These are phyloP conservation scores for Pterobdella sp. DNA, from an alignment of 2,888 invertebrate species.

Conservation along the genomic window DNA sequence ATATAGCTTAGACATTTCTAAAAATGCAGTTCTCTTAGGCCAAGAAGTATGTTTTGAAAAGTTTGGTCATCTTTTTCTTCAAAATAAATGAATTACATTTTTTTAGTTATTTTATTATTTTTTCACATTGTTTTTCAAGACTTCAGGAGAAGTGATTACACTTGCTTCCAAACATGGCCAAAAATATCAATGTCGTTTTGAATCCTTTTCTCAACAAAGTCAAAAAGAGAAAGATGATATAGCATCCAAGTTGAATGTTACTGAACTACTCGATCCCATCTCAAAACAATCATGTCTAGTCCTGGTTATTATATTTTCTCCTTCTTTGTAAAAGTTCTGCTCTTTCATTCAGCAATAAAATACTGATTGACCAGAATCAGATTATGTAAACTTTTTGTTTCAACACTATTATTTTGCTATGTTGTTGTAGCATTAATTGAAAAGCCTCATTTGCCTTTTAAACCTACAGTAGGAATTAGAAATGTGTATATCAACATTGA, in stretches of 20 bases:
- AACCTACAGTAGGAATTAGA: no score
- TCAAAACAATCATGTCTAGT: slow-evolving; percentile 48
- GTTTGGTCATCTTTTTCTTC: neutral
- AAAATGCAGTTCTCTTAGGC: slow-evolving; percentile 12
- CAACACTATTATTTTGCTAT: no score
- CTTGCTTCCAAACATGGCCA: slow-evolving; percentile 28
- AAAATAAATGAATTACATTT: slow-evolving; percentile 4
- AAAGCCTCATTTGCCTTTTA: no score
- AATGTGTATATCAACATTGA: no score
- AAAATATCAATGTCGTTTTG: slow-evolving; percentile 29
- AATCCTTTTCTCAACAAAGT: slow-evolving; percentile 38
- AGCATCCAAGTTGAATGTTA: slow-evolving; percentile 46
- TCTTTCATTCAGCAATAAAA: no score
- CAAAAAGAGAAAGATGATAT: slow-evolving; percentile 47
- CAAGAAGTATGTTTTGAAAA: neutral
- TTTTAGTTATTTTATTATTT: neutral
- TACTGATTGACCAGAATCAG: no score
- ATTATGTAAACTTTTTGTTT: no score
- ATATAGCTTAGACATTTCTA: slow-evolving; percentile 24
- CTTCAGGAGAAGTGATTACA: slow-evolving; percentile 20
- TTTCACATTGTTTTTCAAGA: neutral
- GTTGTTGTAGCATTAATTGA: no score
- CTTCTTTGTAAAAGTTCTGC: no score
- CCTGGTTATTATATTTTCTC: no score
- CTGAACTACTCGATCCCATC: slow-evolving; percentile 50